Conservation (phyloP, 2,113 vertebrate species). For the Ictidomys tridecemlineatus region DNA sequence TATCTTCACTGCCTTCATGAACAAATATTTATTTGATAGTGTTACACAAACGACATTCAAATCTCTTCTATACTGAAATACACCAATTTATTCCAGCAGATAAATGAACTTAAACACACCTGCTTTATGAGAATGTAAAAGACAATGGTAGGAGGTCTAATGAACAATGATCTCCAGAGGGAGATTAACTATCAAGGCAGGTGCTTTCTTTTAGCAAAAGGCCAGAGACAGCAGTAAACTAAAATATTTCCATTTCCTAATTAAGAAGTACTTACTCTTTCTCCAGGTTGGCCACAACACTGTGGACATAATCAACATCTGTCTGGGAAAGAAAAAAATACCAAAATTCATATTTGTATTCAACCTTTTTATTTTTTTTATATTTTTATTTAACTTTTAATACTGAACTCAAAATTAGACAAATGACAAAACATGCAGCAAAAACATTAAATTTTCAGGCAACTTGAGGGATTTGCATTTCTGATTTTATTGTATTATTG, state of each 20-base stretch:
- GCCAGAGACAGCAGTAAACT: not conserved
- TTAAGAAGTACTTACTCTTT: conserved; percentile 94
- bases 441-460: conserved; percentile 40
- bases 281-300: conserved; percentile 94
- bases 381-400: conserved; percentile 40
- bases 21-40: not conserved
- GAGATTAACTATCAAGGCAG: conserved; percentile 1
- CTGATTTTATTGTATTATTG: not conserved
- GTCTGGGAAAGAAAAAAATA: conserved; percentile 89
- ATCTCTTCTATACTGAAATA: not conserved
- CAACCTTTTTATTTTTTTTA: not conserved
- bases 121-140: not conserved
- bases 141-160: not conserved
- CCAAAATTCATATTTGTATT: not conserved
- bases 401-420: conserved; percentile 8
- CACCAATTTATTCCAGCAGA: not conserved
- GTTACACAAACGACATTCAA: not conserved
- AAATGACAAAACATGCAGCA: not conserved
- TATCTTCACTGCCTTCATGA: not conserved
- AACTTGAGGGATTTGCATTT: not conserved
- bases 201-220: conserved; percentile 16
- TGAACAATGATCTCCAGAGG: not conserved
- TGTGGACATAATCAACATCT: conserved; percentile 95
- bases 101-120: not conserved
- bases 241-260: conserved; percentile 47